phyloP scores from a whole-genome alignment of 2,888 invertebrate genomes.

The Xestia c-nigrum region DNA sequence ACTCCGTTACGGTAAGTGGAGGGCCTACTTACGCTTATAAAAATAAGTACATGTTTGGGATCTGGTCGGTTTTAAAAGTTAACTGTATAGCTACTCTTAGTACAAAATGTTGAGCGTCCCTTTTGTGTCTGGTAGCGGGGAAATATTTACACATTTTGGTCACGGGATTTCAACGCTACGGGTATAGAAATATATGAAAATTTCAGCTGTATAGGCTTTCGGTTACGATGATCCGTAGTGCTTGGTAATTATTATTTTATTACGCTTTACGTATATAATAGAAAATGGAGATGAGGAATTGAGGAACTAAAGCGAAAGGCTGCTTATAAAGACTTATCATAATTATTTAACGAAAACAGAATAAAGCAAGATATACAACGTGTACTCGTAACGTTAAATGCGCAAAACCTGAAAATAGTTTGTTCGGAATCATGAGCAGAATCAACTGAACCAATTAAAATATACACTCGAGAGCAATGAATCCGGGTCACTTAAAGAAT shows the following conservation, averaged over 20 bases:
- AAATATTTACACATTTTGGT: constrained; percentile 50
- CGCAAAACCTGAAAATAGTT: no score
- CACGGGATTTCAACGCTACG: constrained; percentile 11
- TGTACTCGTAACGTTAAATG: no score
- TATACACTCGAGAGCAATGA: no score
- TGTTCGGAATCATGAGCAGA: no score
- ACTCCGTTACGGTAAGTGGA: constrained; percentile 58
- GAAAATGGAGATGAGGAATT: not conserved
- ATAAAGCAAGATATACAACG: not conserved
- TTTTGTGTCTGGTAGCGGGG: constrained; percentile 32
- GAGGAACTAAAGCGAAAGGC: not conserved
- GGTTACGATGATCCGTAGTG: not conserved
- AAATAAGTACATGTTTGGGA: constrained; percentile 56
- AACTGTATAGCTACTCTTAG: constrained; percentile 24
- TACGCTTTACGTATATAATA: not conserved
- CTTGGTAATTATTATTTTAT: constrained; percentile 4
- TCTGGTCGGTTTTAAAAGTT: constrained; percentile 40
- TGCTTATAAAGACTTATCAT: constrained; percentile 3
- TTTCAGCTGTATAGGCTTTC: constrained; percentile 6
- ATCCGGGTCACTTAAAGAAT: no score
- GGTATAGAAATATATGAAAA: constrained; percentile 30
- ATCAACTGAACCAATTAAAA: no score
- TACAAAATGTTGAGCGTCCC: constrained; percentile 33
- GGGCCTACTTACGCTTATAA: constrained; percentile 52
- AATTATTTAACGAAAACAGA: constrained; percentile 12